A percentile compares a stretch with the other conserved stretches of the same genome.
Evolutionary conservation across 2,113 vertebrate species (phyloP).

Genomic region (Azemiops feae): DNA sequence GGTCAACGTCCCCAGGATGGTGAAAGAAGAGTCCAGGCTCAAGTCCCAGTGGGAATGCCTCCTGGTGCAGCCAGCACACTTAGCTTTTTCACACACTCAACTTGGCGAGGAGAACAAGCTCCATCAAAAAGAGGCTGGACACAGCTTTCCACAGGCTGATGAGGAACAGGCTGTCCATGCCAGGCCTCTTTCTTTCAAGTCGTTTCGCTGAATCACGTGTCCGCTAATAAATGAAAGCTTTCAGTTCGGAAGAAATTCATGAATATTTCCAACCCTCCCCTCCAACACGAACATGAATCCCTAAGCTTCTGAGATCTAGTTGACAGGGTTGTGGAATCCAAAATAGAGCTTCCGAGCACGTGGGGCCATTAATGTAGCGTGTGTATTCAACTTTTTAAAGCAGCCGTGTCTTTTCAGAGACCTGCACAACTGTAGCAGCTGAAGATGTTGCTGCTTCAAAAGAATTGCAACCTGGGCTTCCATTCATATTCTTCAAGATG

Average conservation of each 20-base stretch:
- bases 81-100: not conserved
- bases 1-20: constrained; percentile 12
- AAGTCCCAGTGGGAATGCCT: not conserved
- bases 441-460: not conserved
- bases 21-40: not conserved
- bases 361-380: not conserved
- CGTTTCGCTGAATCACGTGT: not conserved
- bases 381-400: not conserved
- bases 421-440: not conserved
- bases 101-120: not conserved
- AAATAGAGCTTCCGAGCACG: not conserved
- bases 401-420: not conserved
- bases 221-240: not conserved
- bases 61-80: not conserved
- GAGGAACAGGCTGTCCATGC: not conserved
- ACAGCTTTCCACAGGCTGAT: not conserved
- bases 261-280: not conserved
- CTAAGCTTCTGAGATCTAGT: not conserved
- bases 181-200: not conserved
- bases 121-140: not conserved
- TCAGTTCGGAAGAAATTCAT: not conserved
- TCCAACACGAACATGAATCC: not conserved
- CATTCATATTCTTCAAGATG: not conserved
- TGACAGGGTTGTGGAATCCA: not conserved
- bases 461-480: not conserved